Percentiles rank a stretch among this genome's conserved stretches.
phyloP scores from a whole-genome alignment of 2,888 invertebrate genomes.

The Merodon equestris region DNA sequence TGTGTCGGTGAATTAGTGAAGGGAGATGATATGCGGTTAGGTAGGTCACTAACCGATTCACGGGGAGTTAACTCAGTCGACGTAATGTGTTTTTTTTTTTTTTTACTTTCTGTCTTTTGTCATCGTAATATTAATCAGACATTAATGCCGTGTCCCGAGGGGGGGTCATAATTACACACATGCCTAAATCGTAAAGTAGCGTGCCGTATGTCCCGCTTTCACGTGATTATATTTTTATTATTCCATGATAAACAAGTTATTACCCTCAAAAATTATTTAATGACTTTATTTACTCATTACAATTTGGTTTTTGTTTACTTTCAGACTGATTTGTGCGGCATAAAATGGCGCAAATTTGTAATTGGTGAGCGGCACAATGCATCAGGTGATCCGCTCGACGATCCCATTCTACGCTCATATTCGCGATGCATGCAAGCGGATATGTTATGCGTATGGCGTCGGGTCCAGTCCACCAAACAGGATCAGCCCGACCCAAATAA shows the following conservation, averaged over 20 bases:
- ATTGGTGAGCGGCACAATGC: slow-evolving; percentile 85
- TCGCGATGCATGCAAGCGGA: slow-evolving; percentile 95
- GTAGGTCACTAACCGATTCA: slow-evolving; percentile 67
- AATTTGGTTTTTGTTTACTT: slow-evolving; percentile 75
- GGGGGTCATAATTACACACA: slow-evolving; percentile 33
- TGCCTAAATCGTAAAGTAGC: background rate
- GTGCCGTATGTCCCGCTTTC: too few species aligned
- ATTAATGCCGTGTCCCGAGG: background rate
- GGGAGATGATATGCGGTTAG: slow-evolving; percentile 54
- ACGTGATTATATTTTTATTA: too few species aligned
- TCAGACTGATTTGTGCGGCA: slow-evolving; percentile 99
- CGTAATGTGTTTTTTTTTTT: slow-evolving; percentile 53
- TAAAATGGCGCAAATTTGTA: slow-evolving; percentile 97
- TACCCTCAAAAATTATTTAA: slow-evolving; percentile 13
- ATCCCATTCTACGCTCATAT: slow-evolving; percentile 94
- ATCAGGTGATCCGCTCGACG: slow-evolving; percentile 87
- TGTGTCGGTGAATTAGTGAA: slow-evolving; percentile 4
- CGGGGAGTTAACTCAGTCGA: slow-evolving; percentile 61
- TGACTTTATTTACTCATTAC: background rate
- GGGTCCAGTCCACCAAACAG: slow-evolving; percentile 84
- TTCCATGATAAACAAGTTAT: too few species aligned
- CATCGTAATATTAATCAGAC: too few species aligned
- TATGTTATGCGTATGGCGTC: slow-evolving; percentile 98
- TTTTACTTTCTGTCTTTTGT: slow-evolving; percentile 88
- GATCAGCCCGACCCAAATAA: slow-evolving; percentile 79